A percentile compares a stretch with the other conserved stretches of the same genome.
Conservation (phyloP, 2,888 invertebrate species). For the Pseudococcus jackbeardsleyi region DNA sequence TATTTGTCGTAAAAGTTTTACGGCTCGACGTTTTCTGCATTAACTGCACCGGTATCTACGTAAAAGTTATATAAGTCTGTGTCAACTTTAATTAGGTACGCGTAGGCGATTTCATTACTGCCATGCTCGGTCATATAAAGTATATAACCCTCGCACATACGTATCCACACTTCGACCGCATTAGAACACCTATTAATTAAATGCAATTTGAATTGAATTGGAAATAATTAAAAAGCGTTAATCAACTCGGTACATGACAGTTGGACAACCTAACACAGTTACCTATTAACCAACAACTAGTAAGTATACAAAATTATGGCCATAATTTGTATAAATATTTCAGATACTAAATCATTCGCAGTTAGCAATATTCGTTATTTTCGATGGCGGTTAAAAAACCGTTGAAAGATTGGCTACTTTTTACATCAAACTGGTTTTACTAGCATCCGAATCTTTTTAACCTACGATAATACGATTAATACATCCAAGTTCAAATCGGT, state of each 20-base stretch:
- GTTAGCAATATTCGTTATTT: background rate
- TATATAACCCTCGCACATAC: background rate
- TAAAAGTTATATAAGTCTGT: background rate
- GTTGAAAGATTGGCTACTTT: slow-evolving; percentile 1
- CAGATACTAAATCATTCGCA: background rate
- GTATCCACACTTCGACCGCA: background rate
- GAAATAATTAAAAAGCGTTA: slow-evolving; percentile 3
- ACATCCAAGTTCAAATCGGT: slow-evolving; percentile 36
- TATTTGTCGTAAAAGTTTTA: background rate
- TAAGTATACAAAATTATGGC: background rate
- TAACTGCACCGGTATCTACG: background rate
- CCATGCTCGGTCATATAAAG: background rate
- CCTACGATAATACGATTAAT: slow-evolving; percentile 38
- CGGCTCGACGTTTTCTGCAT: background rate
- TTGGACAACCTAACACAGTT: background rate
- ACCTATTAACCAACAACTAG: background rate
- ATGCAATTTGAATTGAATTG: background rate
- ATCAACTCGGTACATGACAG: background rate
- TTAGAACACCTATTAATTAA: background rate
- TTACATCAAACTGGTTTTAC: slow-evolving; percentile 11
- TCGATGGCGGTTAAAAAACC: background rate
- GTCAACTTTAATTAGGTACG: background rate
- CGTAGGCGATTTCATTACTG: background rate
- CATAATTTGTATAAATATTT: background rate
- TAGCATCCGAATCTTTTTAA: slow-evolving; percentile 39